Percentiles rank a stretch among this genome's conserved stretches.
Evolutionary conservation across 2,113 vertebrate genomes (phyloP).

Genomic region (Chaetops frenatus): DNA sequence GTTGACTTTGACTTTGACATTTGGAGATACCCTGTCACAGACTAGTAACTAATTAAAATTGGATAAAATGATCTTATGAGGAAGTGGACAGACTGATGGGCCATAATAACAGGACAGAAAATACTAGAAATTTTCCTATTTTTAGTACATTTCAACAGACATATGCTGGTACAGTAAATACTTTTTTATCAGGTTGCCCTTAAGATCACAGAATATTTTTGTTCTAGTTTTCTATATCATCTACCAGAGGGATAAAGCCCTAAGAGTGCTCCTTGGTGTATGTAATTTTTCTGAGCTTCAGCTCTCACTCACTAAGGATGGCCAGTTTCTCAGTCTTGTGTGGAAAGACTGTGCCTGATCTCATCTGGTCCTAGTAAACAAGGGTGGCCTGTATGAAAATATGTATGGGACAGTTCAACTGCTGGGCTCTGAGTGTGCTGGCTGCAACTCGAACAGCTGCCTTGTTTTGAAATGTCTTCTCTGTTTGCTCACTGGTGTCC

Average conservation of each 20-base stretch:
- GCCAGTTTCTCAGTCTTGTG: not conserved
- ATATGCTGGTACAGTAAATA: not conserved
- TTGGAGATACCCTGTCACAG: not conserved
- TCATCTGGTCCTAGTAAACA: not conserved
- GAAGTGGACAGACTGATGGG: not conserved
- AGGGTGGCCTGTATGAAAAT: not conserved
- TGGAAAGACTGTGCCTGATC: not conserved
- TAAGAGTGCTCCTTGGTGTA: not conserved
- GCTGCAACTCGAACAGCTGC: conserved; percentile 11
- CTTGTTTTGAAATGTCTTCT: not conserved
- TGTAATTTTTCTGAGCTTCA: not conserved
- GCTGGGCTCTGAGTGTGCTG: not conserved
- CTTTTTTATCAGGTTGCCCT: not conserved
- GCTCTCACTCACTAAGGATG: not conserved
- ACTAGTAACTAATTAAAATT: not conserved
- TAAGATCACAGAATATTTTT: not conserved
- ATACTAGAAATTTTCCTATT: not conserved
- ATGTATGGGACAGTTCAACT: not conserved
- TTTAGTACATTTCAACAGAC: not conserved
- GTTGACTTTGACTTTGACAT: not conserved
- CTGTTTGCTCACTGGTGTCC: not conserved
- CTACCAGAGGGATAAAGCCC: not conserved
- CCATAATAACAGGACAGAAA: not conserved
- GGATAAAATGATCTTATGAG: not conserved
- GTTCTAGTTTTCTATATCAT: not conserved